These are phyloP conservation scores for Uropetala carovei DNA, from an alignment of 2,888 invertebrate species.

Conservation along the genomic window DNA sequence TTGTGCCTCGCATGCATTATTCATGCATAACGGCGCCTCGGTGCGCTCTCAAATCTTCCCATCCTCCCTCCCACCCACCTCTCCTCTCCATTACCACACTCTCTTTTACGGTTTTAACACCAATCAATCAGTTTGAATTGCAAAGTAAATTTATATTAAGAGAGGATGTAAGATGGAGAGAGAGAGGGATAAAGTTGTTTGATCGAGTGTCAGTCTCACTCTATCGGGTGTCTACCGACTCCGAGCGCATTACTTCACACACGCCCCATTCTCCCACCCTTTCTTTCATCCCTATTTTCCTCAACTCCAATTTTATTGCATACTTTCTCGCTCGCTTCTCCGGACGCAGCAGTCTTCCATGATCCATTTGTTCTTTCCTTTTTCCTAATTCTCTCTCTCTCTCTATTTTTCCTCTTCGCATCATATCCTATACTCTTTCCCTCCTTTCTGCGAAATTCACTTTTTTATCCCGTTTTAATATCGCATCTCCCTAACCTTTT, in stretches of 20 bases:
- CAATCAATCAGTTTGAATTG: slow-evolving; percentile 33
- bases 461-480: too few relatives aligned
- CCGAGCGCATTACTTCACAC: neutral
- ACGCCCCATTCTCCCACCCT: neutral
- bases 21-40: slow-evolving; percentile 21
- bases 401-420: too few relatives aligned
- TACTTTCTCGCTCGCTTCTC: too few relatives aligned
- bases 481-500: too few relatives aligned
- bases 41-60: neutral
- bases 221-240: neutral
- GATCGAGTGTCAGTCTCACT: neutral
- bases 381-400: too few relatives aligned
- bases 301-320: neutral
- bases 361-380: too few relatives aligned
- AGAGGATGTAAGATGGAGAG: neutral
- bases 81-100: neutral
- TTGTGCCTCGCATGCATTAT: slow-evolving; percentile 28
- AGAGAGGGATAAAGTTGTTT: neutral
- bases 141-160: slow-evolving; percentile 13
- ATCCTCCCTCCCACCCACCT: neutral
- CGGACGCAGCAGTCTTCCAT: too few relatives aligned
- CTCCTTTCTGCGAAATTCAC: too few relatives aligned
- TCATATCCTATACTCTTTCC: too few relatives aligned
- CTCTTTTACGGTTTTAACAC: neutral
- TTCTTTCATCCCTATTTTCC: neutral